Evolutionary conservation across 2,888 invertebrate species (phyloP).

Genomic region (Peribatodes rhomboidaria): DNA sequence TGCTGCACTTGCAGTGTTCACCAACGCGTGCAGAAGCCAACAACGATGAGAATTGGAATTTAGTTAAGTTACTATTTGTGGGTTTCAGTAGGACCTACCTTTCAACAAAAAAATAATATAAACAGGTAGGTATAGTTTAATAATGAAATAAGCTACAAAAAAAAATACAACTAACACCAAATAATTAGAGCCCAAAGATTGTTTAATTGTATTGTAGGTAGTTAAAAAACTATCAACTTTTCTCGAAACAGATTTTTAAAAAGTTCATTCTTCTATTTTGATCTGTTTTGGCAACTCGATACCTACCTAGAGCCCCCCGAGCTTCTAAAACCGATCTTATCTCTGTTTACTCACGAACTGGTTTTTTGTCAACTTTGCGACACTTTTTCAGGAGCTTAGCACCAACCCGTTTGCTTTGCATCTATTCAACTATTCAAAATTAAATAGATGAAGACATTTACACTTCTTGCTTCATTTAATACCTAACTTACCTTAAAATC

Average conservation of each 20-base stretch:
- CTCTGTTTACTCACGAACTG: conserved; percentile 8
- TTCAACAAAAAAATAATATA: no score
- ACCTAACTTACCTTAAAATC: conserved; percentile 35
- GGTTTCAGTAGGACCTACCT: no score
- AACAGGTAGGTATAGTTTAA: no score
- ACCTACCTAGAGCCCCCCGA: not conserved
- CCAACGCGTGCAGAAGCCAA: no score
- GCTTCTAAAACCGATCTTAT: not conserved
- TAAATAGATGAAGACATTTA: conserved; percentile 38
- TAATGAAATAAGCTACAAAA: no score
- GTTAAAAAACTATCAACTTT: not conserved
- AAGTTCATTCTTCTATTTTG: not conserved
- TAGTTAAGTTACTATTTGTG: no score
- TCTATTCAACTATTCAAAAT: conserved; percentile 19
- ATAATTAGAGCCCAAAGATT: no score
- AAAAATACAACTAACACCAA: no score
- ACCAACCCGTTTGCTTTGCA: conserved; percentile 21
- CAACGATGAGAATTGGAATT: no score
- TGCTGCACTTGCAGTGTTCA: no score
- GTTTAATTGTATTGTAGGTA: no score
- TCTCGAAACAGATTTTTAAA: not conserved
- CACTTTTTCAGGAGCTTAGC: conserved; percentile 6
- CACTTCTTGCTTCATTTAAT: conserved; percentile 35
- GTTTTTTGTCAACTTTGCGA: not conserved
- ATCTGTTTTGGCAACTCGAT: not conserved